Evolutionary conservation across 2,113 vertebrate species (phyloP).

Genomic region (human): DNA sequence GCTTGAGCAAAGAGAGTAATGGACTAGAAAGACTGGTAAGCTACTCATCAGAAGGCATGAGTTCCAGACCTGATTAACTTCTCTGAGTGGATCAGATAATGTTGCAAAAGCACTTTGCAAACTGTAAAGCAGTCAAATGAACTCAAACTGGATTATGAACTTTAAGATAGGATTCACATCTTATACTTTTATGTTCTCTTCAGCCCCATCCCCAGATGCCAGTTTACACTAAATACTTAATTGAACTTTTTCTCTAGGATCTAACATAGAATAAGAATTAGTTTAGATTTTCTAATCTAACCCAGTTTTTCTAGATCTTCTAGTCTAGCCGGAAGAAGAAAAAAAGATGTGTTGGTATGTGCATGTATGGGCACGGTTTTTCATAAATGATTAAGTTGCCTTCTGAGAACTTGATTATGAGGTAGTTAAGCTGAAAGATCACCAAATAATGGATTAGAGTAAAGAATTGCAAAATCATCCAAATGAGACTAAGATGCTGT

Average conservation of each 20-base stretch:
- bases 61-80: neutral
- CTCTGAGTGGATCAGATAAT: neutral
- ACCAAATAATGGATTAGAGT: neutral
- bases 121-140: neutral
- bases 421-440: neutral
- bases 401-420: constrained; percentile 11
- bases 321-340: neutral
- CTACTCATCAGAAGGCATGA: neutral
- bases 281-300: neutral
- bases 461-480: neutral
- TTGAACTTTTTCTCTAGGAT: neutral
- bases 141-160: neutral
- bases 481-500: neutral
- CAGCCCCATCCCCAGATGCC: neutral
- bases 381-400: neutral
- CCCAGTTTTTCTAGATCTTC: neutral
- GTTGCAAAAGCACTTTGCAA: neutral
- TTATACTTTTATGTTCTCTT: neutral
- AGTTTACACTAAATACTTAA: neutral
- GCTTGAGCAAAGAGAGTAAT: neutral
- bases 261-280: neutral
- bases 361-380: neutral
- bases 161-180: neutral
- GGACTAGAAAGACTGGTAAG: neutral
- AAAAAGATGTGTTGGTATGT: neutral